These are phyloP conservation scores for Huso huso DNA, from an alignment of 2,797 vertebrate species.

Conservation along the genomic window DNA sequence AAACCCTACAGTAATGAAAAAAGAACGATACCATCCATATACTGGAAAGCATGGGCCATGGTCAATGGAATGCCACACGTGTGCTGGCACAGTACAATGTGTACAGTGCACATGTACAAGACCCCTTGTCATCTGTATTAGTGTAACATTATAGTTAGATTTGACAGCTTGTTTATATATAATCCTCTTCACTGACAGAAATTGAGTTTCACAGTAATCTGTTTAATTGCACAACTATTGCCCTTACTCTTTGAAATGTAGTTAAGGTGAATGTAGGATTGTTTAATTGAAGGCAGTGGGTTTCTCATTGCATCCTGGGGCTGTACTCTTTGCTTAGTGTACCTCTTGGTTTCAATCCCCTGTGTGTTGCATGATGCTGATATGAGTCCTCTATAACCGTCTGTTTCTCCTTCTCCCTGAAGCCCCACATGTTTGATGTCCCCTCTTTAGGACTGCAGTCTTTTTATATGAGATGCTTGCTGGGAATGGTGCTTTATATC, in stretches of 20 bases:
- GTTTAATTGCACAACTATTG: slow-evolving; percentile 5
- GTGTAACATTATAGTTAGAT: too few relatives aligned
- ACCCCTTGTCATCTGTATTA: too few relatives aligned
- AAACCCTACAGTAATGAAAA: too few relatives aligned
- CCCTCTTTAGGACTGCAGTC: background rate
- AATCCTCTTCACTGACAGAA: background rate
- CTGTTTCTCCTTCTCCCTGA: too few relatives aligned
- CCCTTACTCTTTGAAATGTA: background rate
- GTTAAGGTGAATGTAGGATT: slow-evolving; percentile 10
- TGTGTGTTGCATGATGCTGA: background rate
- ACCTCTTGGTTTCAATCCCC: background rate
- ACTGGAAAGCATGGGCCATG: too few relatives aligned
- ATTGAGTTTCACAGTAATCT: slow-evolving; percentile 6
- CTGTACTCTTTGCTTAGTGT: background rate
- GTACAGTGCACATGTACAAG: too few relatives aligned
- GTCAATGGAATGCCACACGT: too few relatives aligned
- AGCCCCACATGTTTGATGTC: background rate
- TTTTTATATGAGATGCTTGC: background rate
- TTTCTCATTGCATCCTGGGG: slow-evolving; percentile 3
- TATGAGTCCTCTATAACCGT: background rate
- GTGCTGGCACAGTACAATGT: too few relatives aligned
- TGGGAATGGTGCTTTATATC: background rate
- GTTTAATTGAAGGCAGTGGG: slow-evolving; percentile 2
- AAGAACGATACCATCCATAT: too few relatives aligned
- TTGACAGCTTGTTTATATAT: slow-evolving; percentile 2